Conservation (phyloP, 92 coral and sea anemone species). For the Palythoa grandiflora region DNA sequence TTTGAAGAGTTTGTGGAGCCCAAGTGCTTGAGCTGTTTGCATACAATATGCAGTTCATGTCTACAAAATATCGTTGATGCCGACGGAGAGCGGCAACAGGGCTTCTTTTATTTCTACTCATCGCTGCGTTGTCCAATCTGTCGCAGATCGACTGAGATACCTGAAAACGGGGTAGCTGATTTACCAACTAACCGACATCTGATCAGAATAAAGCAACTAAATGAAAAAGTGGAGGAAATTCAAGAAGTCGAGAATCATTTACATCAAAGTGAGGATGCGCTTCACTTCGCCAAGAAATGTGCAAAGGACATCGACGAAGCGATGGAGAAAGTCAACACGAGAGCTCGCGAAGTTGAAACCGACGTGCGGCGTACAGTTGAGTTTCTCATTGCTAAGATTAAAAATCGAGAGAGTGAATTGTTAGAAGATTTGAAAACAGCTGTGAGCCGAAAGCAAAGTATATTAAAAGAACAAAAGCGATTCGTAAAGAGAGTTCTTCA, state of each 20-base stretch:
- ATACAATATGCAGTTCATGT: constrained; percentile 57
- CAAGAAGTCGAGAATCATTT: constrained; percentile 48
- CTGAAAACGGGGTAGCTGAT: constrained; percentile 55
- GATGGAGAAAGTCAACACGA: constrained; percentile 26
- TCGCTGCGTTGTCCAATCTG: constrained; percentile 72
- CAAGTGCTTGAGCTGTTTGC: constrained; percentile 49
- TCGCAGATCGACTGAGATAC: constrained; percentile 50
- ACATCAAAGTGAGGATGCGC: constrained; percentile 42
- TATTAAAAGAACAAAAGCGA: constrained; percentile 20
- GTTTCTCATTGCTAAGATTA: constrained; percentile 45
- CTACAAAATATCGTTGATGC: constrained; percentile 43
- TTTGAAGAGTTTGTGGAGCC: constrained; percentile 68
- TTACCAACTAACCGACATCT: constrained; percentile 69
- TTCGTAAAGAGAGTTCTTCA: not conserved
- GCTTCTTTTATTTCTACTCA: constrained; percentile 6
- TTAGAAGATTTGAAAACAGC: constrained; percentile 16
- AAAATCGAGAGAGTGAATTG: constrained; percentile 61
- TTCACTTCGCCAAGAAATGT: constrained; percentile 36
- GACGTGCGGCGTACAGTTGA: constrained; percentile 62
- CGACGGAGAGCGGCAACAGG: not conserved
- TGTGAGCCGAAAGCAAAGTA: not conserved
- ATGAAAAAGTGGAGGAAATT: constrained; percentile 39
- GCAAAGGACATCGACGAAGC: constrained; percentile 37
- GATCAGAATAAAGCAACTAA: constrained; percentile 36
- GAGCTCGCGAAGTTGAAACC: constrained; percentile 51